These are phyloP conservation scores for Druceiella hillmani DNA, from an alignment of 2,888 invertebrate genomes.

Conservation along the genomic window DNA sequence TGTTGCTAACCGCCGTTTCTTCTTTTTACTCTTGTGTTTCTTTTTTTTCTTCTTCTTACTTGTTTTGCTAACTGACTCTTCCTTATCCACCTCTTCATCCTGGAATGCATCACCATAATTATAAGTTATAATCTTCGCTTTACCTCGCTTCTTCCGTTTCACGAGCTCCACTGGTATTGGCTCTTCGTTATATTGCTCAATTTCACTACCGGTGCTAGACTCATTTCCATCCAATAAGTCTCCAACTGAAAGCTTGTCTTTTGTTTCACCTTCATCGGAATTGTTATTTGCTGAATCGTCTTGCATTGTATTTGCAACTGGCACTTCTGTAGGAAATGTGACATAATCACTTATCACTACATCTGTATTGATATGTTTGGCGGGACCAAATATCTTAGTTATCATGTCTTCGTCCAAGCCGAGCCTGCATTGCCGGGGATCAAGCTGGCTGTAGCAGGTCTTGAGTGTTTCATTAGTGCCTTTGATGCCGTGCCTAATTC, in stretches of 20 bases:
- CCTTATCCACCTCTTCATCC: conserved; percentile 23
- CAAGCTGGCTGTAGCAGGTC: conserved; percentile 34
- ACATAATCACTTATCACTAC: conserved; percentile 32
- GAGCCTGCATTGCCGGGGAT: conserved; percentile 40
- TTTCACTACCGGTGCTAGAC: no score
- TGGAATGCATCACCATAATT: conserved; percentile 23
- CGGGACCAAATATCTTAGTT: conserved; percentile 39
- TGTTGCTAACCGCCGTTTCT: background rate
- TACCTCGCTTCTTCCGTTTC: background rate
- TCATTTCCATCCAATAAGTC: no score
- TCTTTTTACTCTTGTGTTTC: conserved; percentile 20
- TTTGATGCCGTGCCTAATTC: conserved; percentile 38
- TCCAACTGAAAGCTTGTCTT: no score
- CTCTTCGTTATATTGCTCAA: no score
- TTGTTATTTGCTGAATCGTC: background rate
- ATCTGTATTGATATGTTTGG: conserved; percentile 30
- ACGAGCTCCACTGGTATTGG: background rate
- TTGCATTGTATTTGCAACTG: background rate
- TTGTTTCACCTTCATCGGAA: no score
- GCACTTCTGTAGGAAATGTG: conserved; percentile 25
- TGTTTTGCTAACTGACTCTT: conserved; percentile 16
- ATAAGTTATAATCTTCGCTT: conserved; percentile 11
- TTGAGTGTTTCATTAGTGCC: conserved; percentile 30
- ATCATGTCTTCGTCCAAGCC: conserved; percentile 38
- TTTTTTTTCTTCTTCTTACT: conserved; percentile 14